These are phyloP conservation scores for Caenorhabditis wallacei DNA, from an alignment of 2,888 invertebrate species.

Conservation along the genomic window DNA sequence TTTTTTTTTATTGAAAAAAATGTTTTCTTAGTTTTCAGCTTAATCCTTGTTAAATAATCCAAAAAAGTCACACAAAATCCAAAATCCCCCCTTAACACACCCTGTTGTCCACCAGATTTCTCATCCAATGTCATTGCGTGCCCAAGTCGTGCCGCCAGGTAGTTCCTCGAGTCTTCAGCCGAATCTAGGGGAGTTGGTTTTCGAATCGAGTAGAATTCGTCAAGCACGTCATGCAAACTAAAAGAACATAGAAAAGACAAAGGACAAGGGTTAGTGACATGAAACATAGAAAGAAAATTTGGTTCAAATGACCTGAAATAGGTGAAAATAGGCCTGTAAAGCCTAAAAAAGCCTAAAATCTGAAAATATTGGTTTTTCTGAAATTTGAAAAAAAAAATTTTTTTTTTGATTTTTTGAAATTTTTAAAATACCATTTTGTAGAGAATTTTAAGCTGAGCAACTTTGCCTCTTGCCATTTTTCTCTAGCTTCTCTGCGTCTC, in stretches of 20 bases:
- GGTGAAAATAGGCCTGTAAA: neutral
- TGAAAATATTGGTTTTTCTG: too few species aligned
- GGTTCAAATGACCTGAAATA: neutral
- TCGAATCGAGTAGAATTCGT: conserved; percentile 63
- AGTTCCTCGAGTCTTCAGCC: conserved; percentile 58
- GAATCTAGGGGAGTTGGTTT: conserved; percentile 36
- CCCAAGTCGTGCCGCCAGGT: conserved; percentile 56
- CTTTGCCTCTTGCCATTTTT: too few species aligned
- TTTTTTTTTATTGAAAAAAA: neutral
- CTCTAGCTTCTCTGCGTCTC: too few species aligned
- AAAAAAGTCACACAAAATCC: too few species aligned
- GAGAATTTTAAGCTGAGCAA: too few species aligned
- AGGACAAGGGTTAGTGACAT: neutral
- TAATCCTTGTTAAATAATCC: neutral
- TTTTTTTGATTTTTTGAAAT: too few species aligned
- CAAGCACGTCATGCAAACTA: conserved; percentile 70
- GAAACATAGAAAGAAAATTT: conserved; percentile 10
- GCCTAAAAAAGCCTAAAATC: neutral
- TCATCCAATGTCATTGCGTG: conserved; percentile 50
- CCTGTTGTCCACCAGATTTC: conserved; percentile 20
- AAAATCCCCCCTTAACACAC: too few species aligned
- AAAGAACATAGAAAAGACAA: conserved; percentile 28
- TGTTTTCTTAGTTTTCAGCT: neutral
- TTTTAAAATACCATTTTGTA: too few species aligned
- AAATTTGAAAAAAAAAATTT: too few species aligned